Percentiles rank a stretch among this genome's conserved stretches.
Evolutionary conservation across 2,113 vertebrate species (phyloP).

Genomic region (Nanorana parkeri): DNA sequence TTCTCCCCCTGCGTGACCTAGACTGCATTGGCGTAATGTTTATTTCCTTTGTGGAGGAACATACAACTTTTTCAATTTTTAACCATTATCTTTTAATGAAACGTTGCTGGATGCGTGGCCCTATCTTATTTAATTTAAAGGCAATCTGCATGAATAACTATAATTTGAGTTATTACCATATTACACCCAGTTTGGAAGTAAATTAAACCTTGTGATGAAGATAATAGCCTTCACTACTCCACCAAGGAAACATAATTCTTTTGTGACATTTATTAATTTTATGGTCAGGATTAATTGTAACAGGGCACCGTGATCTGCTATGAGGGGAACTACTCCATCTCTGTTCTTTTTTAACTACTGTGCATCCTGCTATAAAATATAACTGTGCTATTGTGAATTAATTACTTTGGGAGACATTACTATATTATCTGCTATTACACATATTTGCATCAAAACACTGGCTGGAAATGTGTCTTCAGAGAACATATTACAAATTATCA

Average conservation of each 20-base stretch:
- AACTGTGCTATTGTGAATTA: background rate
- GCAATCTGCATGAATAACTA: background rate
- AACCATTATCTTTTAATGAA: too few relatives aligned
- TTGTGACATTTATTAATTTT: constrained; percentile 48
- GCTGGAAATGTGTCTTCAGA: too few relatives aligned
- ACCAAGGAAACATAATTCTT: constrained; percentile 26
- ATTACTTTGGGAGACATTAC: background rate
- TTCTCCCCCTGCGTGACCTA: too few relatives aligned
- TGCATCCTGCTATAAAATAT: constrained; percentile 37
- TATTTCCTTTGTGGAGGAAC: too few relatives aligned
- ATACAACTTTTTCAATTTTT: too few relatives aligned
- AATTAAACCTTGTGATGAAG: constrained; percentile 15
- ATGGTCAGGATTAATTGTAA: constrained; percentile 42
- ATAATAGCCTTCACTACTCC: constrained; percentile 30
- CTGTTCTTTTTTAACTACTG: constrained; percentile 31
- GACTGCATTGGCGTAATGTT: too few relatives aligned
- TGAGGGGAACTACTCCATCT: background rate
- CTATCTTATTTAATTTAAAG: background rate
- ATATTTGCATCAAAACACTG: too few relatives aligned
- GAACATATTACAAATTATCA: too few relatives aligned
- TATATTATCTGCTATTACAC: too few relatives aligned
- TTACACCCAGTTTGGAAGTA: background rate
- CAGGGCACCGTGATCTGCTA: constrained; percentile 19
- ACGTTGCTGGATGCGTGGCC: too few relatives aligned
- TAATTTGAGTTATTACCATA: background rate